Evolutionary conservation across 2,888 invertebrate genomes (phyloP).

Genomic region (Branchipolynoe longqiensis): DNA sequence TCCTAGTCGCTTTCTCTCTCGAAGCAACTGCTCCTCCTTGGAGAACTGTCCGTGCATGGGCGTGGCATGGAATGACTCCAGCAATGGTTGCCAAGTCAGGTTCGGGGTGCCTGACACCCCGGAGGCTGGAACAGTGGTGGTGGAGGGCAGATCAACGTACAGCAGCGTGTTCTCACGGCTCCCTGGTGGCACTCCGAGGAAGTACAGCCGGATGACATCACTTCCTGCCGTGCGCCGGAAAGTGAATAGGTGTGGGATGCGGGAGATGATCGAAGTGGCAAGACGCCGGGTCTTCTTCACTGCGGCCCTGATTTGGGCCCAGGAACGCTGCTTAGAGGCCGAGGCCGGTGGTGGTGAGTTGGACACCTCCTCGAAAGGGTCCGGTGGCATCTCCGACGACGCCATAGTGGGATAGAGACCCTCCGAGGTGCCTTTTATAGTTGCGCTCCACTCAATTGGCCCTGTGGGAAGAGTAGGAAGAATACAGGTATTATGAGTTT

Average conservation of each 20-base stretch:
- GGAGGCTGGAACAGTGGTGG: too few relatives aligned
- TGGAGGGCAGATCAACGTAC: constrained; percentile 88
- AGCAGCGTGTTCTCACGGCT: constrained; percentile 94
- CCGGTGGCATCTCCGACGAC: constrained; percentile 69
- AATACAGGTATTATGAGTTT: too few relatives aligned
- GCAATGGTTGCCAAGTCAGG: constrained; percentile 51
- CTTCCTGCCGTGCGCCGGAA: constrained; percentile 75
- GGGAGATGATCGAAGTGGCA: constrained; percentile 75
- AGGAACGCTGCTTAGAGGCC: constrained; percentile 72
- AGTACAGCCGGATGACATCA: constrained; percentile 91
- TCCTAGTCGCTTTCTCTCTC: constrained; percentile 94
- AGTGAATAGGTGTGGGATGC: constrained; percentile 78
- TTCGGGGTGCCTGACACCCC: neutral
- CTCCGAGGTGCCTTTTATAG: too few relatives aligned
- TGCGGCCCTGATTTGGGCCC: constrained; percentile 78
- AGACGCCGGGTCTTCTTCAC: constrained; percentile 79
- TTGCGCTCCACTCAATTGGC: too few relatives aligned
- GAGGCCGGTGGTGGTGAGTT: constrained; percentile 68
- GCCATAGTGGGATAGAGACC: constrained; percentile 67
- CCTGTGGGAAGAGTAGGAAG: too few relatives aligned
- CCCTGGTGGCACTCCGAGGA: constrained; percentile 92
- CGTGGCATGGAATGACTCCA: constrained; percentile 59
- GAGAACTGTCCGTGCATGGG: constrained; percentile 84
- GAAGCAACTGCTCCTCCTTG: constrained; percentile 93
- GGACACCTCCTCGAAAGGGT: constrained; percentile 68